Percentiles rank a stretch among this genome's conserved stretches.
Conservation (phyloP, 1,140 invertebrate genomes). For the Bombus cullumanus region DNA sequence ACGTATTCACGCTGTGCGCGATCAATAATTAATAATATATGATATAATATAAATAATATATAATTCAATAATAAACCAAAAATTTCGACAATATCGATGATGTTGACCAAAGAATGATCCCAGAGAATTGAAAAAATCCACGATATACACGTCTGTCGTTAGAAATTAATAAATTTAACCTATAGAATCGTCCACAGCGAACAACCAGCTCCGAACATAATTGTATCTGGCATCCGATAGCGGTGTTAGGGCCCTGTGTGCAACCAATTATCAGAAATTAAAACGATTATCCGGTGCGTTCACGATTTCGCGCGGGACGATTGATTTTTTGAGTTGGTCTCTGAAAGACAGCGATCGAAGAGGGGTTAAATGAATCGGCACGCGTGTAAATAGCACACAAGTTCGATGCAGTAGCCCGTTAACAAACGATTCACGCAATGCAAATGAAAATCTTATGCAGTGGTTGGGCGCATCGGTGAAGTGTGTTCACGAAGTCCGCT, state of each 20-base stretch:
- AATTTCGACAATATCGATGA: too few relatives aligned
- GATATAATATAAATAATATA: too few relatives aligned
- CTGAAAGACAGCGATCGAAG: not conserved
- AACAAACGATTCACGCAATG: constrained; percentile 52
- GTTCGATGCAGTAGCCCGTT: not conserved
- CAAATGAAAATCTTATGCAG: constrained; percentile 67
- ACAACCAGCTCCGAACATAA: not conserved
- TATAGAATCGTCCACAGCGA: too few relatives aligned
- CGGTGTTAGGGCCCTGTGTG: not conserved
- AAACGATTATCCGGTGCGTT: constrained; percentile 7
- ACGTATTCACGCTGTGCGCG: too few relatives aligned
- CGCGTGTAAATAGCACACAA: not conserved
- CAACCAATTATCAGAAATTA: not conserved
- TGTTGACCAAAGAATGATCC: too few relatives aligned
- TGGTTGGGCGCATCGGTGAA: not conserved
- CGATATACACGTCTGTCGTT: not conserved
- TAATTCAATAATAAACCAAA: too few relatives aligned
- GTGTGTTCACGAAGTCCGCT: constrained; percentile 30
- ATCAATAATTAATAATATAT: too few relatives aligned
- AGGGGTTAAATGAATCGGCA: constrained; percentile 9
- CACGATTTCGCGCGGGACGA: not conserved
- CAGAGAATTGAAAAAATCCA: not conserved
- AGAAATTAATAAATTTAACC: not conserved
- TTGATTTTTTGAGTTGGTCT: constrained; percentile 1
- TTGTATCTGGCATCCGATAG: not conserved